phyloP scores from a whole-genome alignment of 2,888 invertebrate genomes.

The Phyllotreta cruciferae region DNA sequence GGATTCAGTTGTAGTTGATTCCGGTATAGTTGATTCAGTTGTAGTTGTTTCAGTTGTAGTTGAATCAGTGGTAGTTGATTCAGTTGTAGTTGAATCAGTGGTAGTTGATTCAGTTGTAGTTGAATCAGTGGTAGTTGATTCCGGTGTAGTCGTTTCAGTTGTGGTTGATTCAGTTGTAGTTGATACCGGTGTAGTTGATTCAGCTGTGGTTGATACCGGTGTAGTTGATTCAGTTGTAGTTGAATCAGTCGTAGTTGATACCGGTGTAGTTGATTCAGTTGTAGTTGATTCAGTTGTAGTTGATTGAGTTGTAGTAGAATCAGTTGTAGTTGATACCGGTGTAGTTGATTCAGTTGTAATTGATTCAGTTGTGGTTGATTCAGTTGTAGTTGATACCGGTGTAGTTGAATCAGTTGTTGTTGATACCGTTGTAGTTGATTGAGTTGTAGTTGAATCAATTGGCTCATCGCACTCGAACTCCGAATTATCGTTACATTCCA shows the following conservation, averaged over 20 bases:
- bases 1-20: not conserved
- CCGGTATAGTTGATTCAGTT: not conserved
- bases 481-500: constrained; percentile 33
- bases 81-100: not conserved
- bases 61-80: not conserved
- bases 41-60: not conserved
- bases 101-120: too few species aligned
- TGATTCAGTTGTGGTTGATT: not conserved
- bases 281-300: too few species aligned
- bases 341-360: too few species aligned
- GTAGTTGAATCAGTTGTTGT: not conserved
- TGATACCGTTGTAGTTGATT: not conserved
- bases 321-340: not conserved
- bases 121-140: too few species aligned
- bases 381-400: not conserved
- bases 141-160: too few species aligned
- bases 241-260: too few species aligned
- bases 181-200: too few species aligned
- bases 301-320: not conserved
- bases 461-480: constrained; percentile 35
- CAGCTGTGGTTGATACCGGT: too few species aligned
- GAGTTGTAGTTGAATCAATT: not conserved
- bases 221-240: too few species aligned
- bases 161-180: too few species aligned
- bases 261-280: too few species aligned